phyloP scores from a whole-genome alignment of 2,113 vertebrate genomes.

The Bos indicus region DNA sequence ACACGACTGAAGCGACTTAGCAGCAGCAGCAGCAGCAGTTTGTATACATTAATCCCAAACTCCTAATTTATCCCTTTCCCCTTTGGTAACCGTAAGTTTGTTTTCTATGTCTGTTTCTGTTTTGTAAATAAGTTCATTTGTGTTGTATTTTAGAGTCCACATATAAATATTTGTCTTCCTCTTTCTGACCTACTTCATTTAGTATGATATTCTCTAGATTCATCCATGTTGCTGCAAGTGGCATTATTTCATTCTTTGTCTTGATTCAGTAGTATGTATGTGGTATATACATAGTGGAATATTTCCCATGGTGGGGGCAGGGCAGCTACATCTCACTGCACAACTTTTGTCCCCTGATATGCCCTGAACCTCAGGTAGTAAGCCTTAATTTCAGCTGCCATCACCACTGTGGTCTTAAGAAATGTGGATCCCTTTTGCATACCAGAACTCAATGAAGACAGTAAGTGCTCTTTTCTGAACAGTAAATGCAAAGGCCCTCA shows the following conservation, averaged over 20 bases:
- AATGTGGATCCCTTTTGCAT: not conserved
- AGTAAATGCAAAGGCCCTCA: not conserved
- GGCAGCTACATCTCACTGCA: not conserved
- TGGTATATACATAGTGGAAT: not conserved
- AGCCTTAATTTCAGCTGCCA: not conserved
- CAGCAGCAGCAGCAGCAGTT: not conserved
- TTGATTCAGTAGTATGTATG: not conserved
- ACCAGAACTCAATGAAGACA: not conserved
- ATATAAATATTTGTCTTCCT: not conserved
- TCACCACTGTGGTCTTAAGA: not conserved
- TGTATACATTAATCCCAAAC: not conserved
- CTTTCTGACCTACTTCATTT: not conserved
- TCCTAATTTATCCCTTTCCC: not conserved
- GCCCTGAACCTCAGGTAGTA: too few species aligned
- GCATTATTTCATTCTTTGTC: not conserved
- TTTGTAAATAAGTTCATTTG: not conserved
- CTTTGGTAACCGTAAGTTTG: not conserved
- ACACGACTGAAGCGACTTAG: too few species aligned
- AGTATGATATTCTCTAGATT: not conserved
- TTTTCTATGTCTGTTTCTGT: not conserved
- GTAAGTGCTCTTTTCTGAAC: not conserved
- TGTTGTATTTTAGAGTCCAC: not conserved
- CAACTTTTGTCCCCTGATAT: not conserved
- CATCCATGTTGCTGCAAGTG: not conserved
- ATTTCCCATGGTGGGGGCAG: rapidly evolving